Base-by-base conservation (phyloP, 2,797 vertebrate genomes). In the Sebastes paucispinis region DNA sequence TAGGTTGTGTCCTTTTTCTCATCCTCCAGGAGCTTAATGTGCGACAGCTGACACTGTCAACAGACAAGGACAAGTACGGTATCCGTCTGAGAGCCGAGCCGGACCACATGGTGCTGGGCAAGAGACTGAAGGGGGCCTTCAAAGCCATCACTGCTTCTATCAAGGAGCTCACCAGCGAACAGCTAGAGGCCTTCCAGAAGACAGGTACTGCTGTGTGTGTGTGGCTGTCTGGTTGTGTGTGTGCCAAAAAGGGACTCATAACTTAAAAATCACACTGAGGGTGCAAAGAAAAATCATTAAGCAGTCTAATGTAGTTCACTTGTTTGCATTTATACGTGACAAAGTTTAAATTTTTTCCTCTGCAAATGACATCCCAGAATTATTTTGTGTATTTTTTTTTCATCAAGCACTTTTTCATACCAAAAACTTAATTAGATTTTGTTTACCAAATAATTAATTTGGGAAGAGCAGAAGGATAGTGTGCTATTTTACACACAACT, bases 71-170 rank as follows among this genome's bases (percentile, higher is more conserved):
- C 86, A 96, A 95, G 69, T 99, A 98, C 0, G 97, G 97, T 2
- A 97, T 99, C 86, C 93, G 92, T 8, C 95, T 99, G 82, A 90
- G 97, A 90, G 98, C 98, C 0, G 98, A 99, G 88, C 98, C 98
- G 0, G 98, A 99, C 94, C 98, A 99, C 95, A 98, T 98, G 97
- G 97, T 99, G 68, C 96, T 99, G 77, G 98, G 98, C 77, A 98
- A 98, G 75, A 97, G 97, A 55, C 96, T 99, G 78, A 99, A 99
- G 81, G 97, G 96, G 3, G 97, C 97, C 7, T 99, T 99, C 93
- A 99, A 98, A 88, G 77, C 95, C 0, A 75, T 99, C 83, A 96
- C 95, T 75, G 94, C 95, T 1, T 95, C 97, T 59, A 97, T 99
- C 90, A 99, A 97, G 88, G 97, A 97, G 86, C 95, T 99, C 88